Evolutionary conservation across 2,888 invertebrate genomes (phyloP).

Genomic region (Drosophila prolongata): DNA sequence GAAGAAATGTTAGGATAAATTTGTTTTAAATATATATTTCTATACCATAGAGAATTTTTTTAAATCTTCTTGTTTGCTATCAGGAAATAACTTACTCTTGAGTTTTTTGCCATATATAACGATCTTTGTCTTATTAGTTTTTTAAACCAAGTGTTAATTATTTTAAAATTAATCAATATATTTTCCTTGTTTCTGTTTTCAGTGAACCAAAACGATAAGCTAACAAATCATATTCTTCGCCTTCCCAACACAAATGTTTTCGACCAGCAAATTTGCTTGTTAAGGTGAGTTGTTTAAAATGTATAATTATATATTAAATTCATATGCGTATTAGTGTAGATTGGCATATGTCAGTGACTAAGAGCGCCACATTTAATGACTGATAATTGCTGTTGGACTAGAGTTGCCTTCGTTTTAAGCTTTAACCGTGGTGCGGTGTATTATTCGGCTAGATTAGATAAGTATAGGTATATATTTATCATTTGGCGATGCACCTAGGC

Average conservation of each 20-base stretch:
- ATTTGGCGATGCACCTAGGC: not conserved
- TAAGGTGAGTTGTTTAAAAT: constrained; percentile 56
- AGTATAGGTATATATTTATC: not conserved
- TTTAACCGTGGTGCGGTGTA: constrained; percentile 2
- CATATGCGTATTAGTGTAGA: constrained; percentile 25
- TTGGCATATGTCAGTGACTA: constrained; percentile 47
- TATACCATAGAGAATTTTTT: no score
- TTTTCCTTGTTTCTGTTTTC: constrained; percentile 29
- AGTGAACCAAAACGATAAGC: constrained; percentile 41
- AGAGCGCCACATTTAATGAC: constrained; percentile 31
- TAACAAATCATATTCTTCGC: constrained; percentile 37
- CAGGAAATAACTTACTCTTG: not conserved
- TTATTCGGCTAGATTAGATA: constrained; percentile 26
- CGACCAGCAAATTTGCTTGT: constrained; percentile 48
- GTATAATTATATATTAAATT: constrained; percentile 30
- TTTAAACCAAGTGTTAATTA: not conserved
- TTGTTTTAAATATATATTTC: not conserved
- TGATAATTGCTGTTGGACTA: constrained; percentile 36
- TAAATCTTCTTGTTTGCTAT: not conserved
- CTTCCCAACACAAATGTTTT: constrained; percentile 56
- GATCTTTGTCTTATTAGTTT: not conserved
- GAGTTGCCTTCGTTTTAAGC: constrained; percentile 1
- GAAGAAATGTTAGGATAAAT: not conserved
- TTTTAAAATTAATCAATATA: constrained; percentile 10
- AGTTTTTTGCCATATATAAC: no score